Base-by-base conservation (phyloP, 2,888 invertebrate species). In the Noctua fimbriata region DNA sequence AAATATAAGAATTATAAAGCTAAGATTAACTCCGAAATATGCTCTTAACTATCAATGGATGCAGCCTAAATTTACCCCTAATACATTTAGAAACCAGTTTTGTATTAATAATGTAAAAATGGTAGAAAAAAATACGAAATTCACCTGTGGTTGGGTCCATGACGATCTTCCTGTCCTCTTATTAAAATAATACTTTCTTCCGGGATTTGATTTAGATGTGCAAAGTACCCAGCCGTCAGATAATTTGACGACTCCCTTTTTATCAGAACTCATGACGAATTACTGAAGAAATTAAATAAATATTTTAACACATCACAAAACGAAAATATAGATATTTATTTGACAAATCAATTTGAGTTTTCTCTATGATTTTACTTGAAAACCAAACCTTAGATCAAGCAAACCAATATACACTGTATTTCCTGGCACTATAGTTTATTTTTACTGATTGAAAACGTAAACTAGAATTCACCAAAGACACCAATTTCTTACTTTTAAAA, bases 221-320 rank as follows among this genome's bases (percentile, higher is more conserved):
- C 96, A 96, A 78, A 94, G 91, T 55, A 95, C 93, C 97, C 97
- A 97, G 81, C 96, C 96, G 79, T 95, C 95, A 93, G 97, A 97
- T 83, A 96, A 87, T 92, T 97, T 90, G 69, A 92, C 90, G 70
- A 89, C 90, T 73, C 91, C 92, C 87, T 93, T 94, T 90, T 93
- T 93, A 88, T 92, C 90, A 84, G 94, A 92, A 93, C 92, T 95
- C 96, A 96, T 96, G 82, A 86, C 89, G 88, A 91, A 90, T 85
- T 90, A 84, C n/a, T 84, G 71, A 69, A 60, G 83, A 88, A 83
- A 88, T 85, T 83, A 87, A 86, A 87, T 87, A 88, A 82, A 85
- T 87, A 83, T 89, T 87, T 66, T 91, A 88, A 91, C 89, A 91
- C 88, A 90, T 89, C 88, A 88, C 87, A 87, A 87, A 89, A 90